A percentile compares a stretch with the other conserved stretches of the same genome.
These are phyloP conservation scores for Melolontha melolontha DNA, from an alignment of 2,888 invertebrate species.

Conservation along the genomic window DNA sequence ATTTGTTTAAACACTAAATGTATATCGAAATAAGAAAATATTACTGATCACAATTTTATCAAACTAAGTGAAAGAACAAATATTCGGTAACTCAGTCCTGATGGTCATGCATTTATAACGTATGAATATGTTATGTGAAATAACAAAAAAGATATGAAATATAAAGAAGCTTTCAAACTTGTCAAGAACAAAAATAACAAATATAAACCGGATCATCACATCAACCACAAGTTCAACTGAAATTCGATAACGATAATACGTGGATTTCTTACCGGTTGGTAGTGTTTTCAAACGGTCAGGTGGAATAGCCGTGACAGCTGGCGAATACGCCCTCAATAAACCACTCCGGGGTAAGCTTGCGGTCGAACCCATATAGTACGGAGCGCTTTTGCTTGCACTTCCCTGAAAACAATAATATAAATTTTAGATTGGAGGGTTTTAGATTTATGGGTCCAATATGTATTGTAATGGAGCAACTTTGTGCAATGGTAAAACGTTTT, in stretches of 20 bases:
- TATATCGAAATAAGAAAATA: not conserved
- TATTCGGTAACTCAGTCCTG: conserved; percentile 29
- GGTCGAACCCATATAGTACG: conserved; percentile 79
- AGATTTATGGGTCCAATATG: no score
- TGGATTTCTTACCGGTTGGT: conserved; percentile 63
- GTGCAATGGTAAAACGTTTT: no score
- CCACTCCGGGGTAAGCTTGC: conserved; percentile 77
- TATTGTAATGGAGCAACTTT: no score
- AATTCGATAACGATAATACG: not conserved
- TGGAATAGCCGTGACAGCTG: conserved; percentile 71
- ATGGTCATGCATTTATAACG: conserved; percentile 18
- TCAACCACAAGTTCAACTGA: conserved; percentile 29
- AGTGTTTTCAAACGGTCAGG: conserved; percentile 71
- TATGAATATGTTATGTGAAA: conserved; percentile 11
- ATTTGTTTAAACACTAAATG: no score
- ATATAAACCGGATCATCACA: conserved; percentile 28
- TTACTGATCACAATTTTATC: not conserved
- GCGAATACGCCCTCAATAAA: conserved; percentile 76
- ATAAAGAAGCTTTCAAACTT: conserved; percentile 35
- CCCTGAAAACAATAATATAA: conserved; percentile 63
- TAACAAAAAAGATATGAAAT: conserved; percentile 12
- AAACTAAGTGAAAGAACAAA: conserved; percentile 10
- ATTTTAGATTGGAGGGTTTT: conserved; percentile 5
- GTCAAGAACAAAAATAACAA: conserved; percentile 27
- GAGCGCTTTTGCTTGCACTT: conserved; percentile 70